These are phyloP conservation scores for Drosophila gunungcola DNA, from an alignment of 1,140 invertebrate species.

Conservation along the genomic window DNA sequence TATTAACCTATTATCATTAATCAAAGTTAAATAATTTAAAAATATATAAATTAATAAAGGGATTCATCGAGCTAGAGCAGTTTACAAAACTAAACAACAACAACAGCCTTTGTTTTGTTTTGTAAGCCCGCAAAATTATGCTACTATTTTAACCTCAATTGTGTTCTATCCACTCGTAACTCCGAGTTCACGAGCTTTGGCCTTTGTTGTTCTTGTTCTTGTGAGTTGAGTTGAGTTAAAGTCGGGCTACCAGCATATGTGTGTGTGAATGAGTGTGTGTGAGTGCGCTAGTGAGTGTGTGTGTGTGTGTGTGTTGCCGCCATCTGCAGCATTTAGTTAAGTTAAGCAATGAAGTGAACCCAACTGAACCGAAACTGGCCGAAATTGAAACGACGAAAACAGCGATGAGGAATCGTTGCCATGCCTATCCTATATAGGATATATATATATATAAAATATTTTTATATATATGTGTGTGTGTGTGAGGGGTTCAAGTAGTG, in stretches of 20 bases:
- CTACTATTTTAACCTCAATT: not conserved
- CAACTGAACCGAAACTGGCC: slow-evolving; percentile 77
- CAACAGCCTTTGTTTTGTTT: too few relatives aligned
- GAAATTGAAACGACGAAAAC: slow-evolving; percentile 71
- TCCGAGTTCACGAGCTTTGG: slow-evolving; percentile 66
- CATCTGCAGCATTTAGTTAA: slow-evolving; percentile 82
- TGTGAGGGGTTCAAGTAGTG: slow-evolving; percentile 67
- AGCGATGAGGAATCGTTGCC: slow-evolving; percentile 39
- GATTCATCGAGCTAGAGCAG: too few relatives aligned
- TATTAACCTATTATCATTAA: too few relatives aligned
- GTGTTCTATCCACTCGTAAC: slow-evolving; percentile 18
- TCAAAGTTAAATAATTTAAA: too few relatives aligned
- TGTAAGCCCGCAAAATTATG: not conserved
- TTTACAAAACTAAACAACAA: too few relatives aligned
- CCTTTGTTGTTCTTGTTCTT: slow-evolving; percentile 54
- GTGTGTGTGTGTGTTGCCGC: slow-evolving; percentile 41
- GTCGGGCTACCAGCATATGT: slow-evolving; percentile 19
- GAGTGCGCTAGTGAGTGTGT: not conserved
- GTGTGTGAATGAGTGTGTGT: slow-evolving; percentile 19
- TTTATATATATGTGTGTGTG: slow-evolving; percentile 27
- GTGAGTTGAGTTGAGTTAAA: slow-evolving; percentile 54
- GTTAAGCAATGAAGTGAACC: slow-evolving; percentile 82
- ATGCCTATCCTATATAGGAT: slow-evolving; percentile 21
- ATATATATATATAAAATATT: slow-evolving; percentile 33
- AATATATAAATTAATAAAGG: too few relatives aligned